Evolutionary conservation across 2,113 vertebrate species (phyloP).

Genomic region (Sorex fumeus): DNA sequence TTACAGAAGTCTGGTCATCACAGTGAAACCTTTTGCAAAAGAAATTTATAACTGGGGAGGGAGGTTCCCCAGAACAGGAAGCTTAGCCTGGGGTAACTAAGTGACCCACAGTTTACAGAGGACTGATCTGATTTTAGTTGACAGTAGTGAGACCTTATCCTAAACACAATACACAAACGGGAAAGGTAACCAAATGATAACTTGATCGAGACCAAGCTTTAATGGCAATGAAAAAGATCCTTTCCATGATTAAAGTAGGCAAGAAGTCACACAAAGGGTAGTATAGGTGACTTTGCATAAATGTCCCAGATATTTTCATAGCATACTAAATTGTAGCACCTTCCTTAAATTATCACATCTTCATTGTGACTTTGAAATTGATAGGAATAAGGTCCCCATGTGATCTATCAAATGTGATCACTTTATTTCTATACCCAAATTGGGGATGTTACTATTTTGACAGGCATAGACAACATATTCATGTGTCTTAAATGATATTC

Average conservation of each 20-base stretch:
- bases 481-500: neutral
- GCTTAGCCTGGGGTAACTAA: neutral
- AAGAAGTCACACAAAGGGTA: neutral
- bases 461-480: conserved; percentile 1
- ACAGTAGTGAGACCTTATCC: neutral
- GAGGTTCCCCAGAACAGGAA: neutral
- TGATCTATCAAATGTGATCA: conserved; percentile 12
- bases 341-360: neutral
- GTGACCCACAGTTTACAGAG: neutral
- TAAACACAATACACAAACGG: neutral
- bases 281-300: neutral
- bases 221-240: neutral
- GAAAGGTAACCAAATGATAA: neutral
- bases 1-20: neutral
- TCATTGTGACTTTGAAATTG: conserved; percentile 2
- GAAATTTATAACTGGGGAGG: neutral
- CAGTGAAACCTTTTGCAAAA: neutral
- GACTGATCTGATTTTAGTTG: neutral
- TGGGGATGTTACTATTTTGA: conserved; percentile 8
- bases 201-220: neutral
- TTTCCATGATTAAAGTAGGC: conserved; percentile 3
- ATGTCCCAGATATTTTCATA: neutral
- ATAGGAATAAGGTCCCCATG: neutral
- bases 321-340: neutral
- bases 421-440: neutral